Percentiles rank a stretch among this genome's conserved stretches.
phyloP scores from a whole-genome alignment of 2,113 vertebrate species.

The Marmota monax region DNA sequence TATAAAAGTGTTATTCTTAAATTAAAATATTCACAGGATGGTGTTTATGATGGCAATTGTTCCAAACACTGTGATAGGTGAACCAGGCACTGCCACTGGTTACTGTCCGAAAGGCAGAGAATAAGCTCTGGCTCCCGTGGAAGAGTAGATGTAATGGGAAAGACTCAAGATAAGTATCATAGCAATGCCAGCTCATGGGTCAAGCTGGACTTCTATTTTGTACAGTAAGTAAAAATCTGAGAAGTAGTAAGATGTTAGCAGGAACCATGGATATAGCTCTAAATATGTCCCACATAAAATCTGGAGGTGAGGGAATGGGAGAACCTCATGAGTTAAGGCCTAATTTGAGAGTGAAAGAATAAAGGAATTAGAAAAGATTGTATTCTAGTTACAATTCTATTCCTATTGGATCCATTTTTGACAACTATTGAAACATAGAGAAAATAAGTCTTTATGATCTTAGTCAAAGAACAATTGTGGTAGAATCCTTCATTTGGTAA shows the following conservation, averaged over 20 bases:
- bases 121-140: not conserved
- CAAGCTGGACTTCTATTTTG: slow-evolving; percentile 30
- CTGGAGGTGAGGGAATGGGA: not conserved
- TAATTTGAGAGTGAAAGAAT: slow-evolving; percentile 11
- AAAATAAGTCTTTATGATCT: not conserved
- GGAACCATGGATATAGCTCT: not conserved
- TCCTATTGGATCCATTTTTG: not conserved
- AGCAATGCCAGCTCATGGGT: not conserved
- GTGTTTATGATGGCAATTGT: slow-evolving; percentile 32
- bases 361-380: not conserved
- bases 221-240: not conserved
- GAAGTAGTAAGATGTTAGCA: not conserved
- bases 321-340: not conserved
- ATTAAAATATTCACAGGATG: slow-evolving; percentile 71
- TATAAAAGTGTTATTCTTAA: slow-evolving; percentile 53
- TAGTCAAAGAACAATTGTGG: not conserved
- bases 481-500: slow-evolving; percentile 4
- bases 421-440: not conserved
- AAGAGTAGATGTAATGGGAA: slow-evolving; percentile 27
- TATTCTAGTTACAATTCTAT: not conserved
- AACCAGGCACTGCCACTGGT: not conserved
- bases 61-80: not conserved
- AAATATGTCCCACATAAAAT: not conserved
- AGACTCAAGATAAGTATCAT: not conserved
- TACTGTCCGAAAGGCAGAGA: slow-evolving; percentile 3